Evolutionary conservation across 2,888 invertebrate species (phyloP).

Genomic region (Creontiades dilutus): DNA sequence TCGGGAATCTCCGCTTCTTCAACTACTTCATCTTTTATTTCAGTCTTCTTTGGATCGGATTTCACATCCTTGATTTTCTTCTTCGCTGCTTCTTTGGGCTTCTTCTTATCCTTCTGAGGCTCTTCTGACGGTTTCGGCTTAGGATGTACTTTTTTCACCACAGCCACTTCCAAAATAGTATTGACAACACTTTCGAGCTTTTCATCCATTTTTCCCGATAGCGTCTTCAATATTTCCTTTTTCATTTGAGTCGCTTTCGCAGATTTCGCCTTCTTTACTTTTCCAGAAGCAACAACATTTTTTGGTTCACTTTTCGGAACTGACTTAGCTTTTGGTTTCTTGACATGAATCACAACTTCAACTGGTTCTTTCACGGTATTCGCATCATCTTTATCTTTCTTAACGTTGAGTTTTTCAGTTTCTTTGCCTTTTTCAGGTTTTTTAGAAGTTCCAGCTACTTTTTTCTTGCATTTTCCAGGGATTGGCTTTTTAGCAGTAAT

Average conservation of each 20-base stretch:
- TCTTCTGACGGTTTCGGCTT: slow-evolving; percentile 46
- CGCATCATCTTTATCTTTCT: slow-evolving; percentile 46
- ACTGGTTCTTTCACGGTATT: slow-evolving; percentile 68
- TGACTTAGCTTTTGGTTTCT: slow-evolving; percentile 55
- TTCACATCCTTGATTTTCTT: slow-evolving; percentile 73
- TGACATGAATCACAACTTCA: slow-evolving; percentile 73
- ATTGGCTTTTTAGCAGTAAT: slow-evolving; percentile 14
- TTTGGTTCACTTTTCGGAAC: slow-evolving; percentile 67
- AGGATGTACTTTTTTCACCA: slow-evolving; percentile 71
- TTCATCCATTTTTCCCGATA: slow-evolving; percentile 71
- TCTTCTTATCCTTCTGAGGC: slow-evolving; percentile 72
- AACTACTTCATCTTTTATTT: slow-evolving; percentile 75
- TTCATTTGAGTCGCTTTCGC: slow-evolving; percentile 66
- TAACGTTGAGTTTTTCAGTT: slow-evolving; percentile 6
- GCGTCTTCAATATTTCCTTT: slow-evolving; percentile 73
- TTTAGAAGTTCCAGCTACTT: slow-evolving; percentile 1
- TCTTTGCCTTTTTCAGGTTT: slow-evolving; percentile 31
- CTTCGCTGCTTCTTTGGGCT: slow-evolving; percentile 72
- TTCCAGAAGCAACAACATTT: slow-evolving; percentile 70
- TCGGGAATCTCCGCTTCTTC: slow-evolving; percentile 71
- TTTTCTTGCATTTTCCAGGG: slow-evolving; percentile 55
- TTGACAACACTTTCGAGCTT: slow-evolving; percentile 73
- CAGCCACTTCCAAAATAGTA: slow-evolving; percentile 74
- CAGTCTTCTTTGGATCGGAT: slow-evolving; percentile 75
- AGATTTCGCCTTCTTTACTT: slow-evolving; percentile 65